Conservation (phyloP, 2,797 vertebrate species). For the Mareca strepera region DNA sequence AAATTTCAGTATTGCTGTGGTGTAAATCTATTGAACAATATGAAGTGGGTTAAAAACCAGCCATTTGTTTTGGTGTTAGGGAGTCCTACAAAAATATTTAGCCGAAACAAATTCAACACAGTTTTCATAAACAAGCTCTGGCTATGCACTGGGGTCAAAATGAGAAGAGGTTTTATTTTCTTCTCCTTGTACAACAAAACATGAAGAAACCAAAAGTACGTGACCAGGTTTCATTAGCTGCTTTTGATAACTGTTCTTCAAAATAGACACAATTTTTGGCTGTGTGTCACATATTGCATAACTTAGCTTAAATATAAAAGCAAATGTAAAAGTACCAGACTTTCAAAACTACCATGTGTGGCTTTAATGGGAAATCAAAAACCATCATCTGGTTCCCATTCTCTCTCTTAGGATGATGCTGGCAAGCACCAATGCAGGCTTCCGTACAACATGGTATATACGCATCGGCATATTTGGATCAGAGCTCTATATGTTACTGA, state of each 20-base stretch:
- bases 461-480: neutral
- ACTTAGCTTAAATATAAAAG: neutral
- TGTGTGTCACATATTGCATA: neutral
- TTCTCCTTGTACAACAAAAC: neutral
- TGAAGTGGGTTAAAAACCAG: neutral
- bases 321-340: neutral
- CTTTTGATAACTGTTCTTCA: neutral
- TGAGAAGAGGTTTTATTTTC: neutral
- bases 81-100: neutral
- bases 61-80: neutral
- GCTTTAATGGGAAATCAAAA: neutral
- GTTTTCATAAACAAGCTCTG: neutral
- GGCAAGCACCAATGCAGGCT: neutral
- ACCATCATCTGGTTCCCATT: neutral
- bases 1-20: neutral
- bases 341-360: neutral
- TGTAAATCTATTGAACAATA: neutral
- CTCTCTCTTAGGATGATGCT: neutral
- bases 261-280: neutral
- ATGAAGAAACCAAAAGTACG: neutral
- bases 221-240: neutral
- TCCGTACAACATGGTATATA: fast-evolving
- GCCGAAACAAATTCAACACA: neutral
- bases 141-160: neutral
- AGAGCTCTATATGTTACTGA: neutral